Base-by-base conservation (phyloP, 2,113 vertebrate species). In the Sebastes schlegelii region DNA sequence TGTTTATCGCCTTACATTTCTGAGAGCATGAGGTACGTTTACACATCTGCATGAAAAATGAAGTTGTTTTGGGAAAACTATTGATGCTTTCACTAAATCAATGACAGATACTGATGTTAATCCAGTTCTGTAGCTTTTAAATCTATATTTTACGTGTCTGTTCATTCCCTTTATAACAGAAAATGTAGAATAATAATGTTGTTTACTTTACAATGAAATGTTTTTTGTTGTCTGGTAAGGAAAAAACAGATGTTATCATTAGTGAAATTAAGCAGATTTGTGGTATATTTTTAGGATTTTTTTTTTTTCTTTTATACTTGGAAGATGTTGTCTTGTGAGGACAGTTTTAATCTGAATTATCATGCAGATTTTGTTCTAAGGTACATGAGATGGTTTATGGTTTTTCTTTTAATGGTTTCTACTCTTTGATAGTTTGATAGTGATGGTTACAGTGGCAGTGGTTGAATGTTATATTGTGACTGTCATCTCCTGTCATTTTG, bases 401-500 rank as follows among this genome's bases (percentile, higher is more conserved):
- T 21, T 58, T 21, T 48, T 52, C 26, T 43, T 43, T 6, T 45
- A 17, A 52, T 21, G 12, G 4, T 57, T 69, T 69, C 8, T 26
- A 6, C 34, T 43, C 40, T 43, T 54, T 60, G 17, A 40, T 40
- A 42, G 19, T n/a, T 57, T 68, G 23, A 26, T 45, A 4, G 61
- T 52, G 34, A 54, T 64, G 72, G 6, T 46, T 55, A 62, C 45
- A 49, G 46, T 34, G 70, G 17, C 60, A 64, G 61, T 55, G 9
- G n/a, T 54, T 54, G 60, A 6, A 43, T 54, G 34, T 4, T 40
- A 5, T 21, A 13, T 52, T 21, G 13, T 34, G 34, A 34, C 34
- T 34, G 34, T 42, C 54, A 72, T 55, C 17, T 49, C 13, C 46
- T 57, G 51, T 63, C 12, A 64, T 65, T 48, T 77, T 26, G 63